Base-by-base conservation (phyloP, 2,113 vertebrate species). In the Bagarius yarrelli region DNA sequence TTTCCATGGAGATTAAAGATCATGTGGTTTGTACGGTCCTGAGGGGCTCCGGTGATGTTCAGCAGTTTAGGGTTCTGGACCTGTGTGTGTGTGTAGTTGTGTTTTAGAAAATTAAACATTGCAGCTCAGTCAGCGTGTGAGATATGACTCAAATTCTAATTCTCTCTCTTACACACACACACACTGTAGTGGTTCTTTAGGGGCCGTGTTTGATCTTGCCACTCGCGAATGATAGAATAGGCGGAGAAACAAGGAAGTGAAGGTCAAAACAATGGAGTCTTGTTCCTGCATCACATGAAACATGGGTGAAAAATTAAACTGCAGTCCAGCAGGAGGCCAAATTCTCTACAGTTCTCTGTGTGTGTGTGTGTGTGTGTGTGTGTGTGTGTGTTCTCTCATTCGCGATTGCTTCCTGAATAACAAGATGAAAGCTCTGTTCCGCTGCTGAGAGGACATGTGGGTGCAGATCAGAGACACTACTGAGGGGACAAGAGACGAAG, bases 181-280 rank as follows among this genome's bases (percentile, higher is more conserved):
- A 53, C 74, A 50, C 60, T 36, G 44, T 71, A 64, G 57, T 16
- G 60, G 63, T 77, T 57, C 59, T 63, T 61, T 40, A 34, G 72
- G 23, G 40, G 36, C 50, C 15, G 50, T 50, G 66, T 85, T 85
- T 85, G 84, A 87, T 87, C 78, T 73, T 18, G 8, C 15, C 70
- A 69, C 55, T 80, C 79, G 79, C 60, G 74, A 74, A 77, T 77
- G 70, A 81, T 78, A 83, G 73, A 86, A 83, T 67, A 85, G 84
- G 69, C 81, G 61, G 52, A 76, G 83, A 83, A 72, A 81, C 75
- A 44, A 61, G 79, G 64, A 81, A 25, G 40, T 27, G 76, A 55
- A 86, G 44, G 56, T 63, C 14, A 57, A 64, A 80, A 85, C 85
- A 86, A 72, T 81, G 52, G 60, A 79, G n/a, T 53, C 59, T 78